Conservation (phyloP, 2,113 vertebrate genomes). For the Syngnathus scovelli region DNA sequence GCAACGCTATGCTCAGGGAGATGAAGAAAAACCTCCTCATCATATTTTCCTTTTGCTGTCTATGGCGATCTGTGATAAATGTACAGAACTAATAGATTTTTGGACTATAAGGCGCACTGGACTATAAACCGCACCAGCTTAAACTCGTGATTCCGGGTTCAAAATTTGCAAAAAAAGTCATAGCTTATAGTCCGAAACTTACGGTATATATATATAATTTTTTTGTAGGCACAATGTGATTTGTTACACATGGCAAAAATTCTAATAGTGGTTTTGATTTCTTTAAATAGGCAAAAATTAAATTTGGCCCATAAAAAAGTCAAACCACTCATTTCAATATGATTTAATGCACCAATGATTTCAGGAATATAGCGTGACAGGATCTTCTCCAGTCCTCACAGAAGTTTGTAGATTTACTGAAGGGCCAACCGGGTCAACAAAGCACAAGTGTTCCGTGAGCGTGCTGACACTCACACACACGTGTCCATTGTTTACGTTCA, state of each 20-base stretch:
- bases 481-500: conserved; percentile 22
- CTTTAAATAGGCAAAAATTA: not conserved
- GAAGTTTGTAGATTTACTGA: not conserved
- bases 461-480: not conserved
- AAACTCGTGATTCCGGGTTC: too few relatives aligned
- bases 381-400: not conserved
- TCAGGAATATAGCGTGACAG: not conserved
- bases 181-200: too few relatives aligned
- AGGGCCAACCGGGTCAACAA: not conserved
- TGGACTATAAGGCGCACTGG: too few relatives aligned
- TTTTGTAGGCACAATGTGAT: too few relatives aligned
- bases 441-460: conserved; percentile 7
- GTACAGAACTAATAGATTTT: not conserved
- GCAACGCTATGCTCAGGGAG: conserved; percentile 10
- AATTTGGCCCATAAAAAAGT: not conserved
- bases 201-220: too few relatives aligned
- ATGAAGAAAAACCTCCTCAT: conserved; percentile 26
- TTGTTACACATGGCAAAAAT: too few relatives aligned
- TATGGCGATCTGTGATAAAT: conserved; percentile 19
- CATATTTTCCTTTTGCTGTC: conserved; percentile 16
- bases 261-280: too few relatives aligned
- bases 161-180: too few relatives aligned
- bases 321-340: not conserved
- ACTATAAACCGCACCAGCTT: too few relatives aligned
- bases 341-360: not conserved